Percentiles rank a stretch among this genome's conserved stretches.
Evolutionary conservation across 1,140 invertebrate species (phyloP).

Genomic region (Heliothis virescens): DNA sequence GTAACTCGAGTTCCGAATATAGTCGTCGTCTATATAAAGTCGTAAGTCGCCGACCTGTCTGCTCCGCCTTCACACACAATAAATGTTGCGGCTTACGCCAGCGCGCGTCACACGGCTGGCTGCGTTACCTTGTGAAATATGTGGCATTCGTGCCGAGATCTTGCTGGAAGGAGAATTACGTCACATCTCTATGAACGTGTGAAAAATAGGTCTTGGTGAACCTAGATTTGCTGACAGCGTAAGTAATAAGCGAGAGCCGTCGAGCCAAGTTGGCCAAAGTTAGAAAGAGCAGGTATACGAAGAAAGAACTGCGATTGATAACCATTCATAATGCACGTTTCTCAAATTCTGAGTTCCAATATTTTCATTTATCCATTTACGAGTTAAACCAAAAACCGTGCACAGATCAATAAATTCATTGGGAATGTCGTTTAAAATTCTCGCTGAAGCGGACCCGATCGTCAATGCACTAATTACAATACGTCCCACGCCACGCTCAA

Average conservation of each 20-base stretch:
- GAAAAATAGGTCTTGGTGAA: too few species aligned
- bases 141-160: neutral
- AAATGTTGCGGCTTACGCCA: constrained; percentile 14
- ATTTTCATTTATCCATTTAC: too few species aligned
- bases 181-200: neutral
- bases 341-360: too few species aligned
- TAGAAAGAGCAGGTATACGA: too few species aligned
- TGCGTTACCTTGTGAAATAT: constrained; percentile 4
- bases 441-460: constrained; percentile 11
- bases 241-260: too few species aligned
- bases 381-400: neutral
- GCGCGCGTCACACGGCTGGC: constrained; percentile 4
- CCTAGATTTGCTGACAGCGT: too few species aligned
- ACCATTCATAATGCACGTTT: too few species aligned
- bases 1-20: neutral
- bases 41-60: constrained; percentile 10
- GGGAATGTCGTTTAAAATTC: neutral
- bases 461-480: constrained; percentile 35
- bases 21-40: constrained; percentile 18
- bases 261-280: too few species aligned
- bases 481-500: neutral
- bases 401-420: neutral
- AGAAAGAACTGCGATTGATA: too few species aligned
- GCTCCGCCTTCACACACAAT: constrained; percentile 14
- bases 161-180: neutral